Base-by-base conservation (phyloP, 2,888 invertebrate species). In the Monochamus alternatus region DNA sequence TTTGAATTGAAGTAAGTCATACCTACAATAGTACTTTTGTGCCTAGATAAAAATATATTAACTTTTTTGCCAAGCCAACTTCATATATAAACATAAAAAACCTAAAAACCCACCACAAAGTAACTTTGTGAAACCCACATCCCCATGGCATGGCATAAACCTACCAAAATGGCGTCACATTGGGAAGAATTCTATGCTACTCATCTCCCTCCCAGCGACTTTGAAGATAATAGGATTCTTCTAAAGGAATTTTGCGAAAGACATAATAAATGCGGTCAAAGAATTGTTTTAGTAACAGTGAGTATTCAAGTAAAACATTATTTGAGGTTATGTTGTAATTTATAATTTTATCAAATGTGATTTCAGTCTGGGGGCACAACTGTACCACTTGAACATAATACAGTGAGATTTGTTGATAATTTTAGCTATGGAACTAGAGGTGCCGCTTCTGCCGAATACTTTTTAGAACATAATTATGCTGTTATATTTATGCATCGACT, bases 341-440 rank as follows among this genome's bases (percentile, higher is more conserved):
- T 38, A 10, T 31, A 12, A 66, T 38, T 63, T 52, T 47, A 5
- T 3, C 22, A 52, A 12, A 51, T 44, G 72, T 52, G 80, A 70
- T 81, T 90, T 90, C 88, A 95, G 95, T 98, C 98, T 76, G 99
- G 99, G 55, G 99, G 99, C 72, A 99, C 99, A 4, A 97, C 97
- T 52, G 97, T 98, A 5, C 99, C 99, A 0, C 89, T 99, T 73
- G 99, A 99, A 87, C 97, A 97, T 88, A 97, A 98, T 87, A 98
- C 98, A 0, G 99, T 99, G 0, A 93, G 99, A 68, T 99, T 97
- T 89, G 97, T 99, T 73, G 99, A 99, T 89, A 99, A 99, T 91
- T 99, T 99, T 89, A 99, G 98, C 88, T 96, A 97, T 22, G 99
- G 99, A 63, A 97, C 95, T 0, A 92, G 99, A 80, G 99, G 99